Base-by-base conservation (phyloP, 2,113 vertebrate genomes). In the Istiophorus platypterus region DNA sequence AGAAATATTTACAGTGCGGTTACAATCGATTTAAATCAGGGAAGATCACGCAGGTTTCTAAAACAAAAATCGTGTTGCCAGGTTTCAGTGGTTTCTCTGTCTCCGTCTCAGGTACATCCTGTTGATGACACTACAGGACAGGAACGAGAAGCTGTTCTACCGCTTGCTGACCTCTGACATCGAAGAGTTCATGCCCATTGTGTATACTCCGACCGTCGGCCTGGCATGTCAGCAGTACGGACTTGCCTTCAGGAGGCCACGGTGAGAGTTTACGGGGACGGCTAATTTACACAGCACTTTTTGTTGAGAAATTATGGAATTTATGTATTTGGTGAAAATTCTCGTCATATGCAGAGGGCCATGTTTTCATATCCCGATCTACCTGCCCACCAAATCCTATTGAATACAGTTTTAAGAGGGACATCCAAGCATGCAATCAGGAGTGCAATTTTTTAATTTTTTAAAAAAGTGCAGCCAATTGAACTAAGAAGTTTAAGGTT, bases 71-170 rank as follows among this genome's bases (percentile, higher is more conserved):
- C 0, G 0, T 17, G 13, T 7, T 5, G 61, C 41, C 7, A 8
- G 31, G 20, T 51, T 2, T 45, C 57, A 15, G 29, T 29, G 26
- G 0, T 7, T 34, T 45, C 6, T 61, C 4, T 45, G 3, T 34
- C 9, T 87, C 26, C 24, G 13, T 72, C 45, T 80, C 85, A 99
- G 98, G 91, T 99, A 99, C 84, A 99, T 99, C 91, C 92, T 98
- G 76, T 95, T 99, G 75, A 99, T 99, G 98, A 98, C 98, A 0
- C 95, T 99, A 63, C 98, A 99, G 94, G 98, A 99, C 93, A 95
- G 98, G 82, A 99, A 99, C 0, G 98, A 99, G 93, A 99, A 99
- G 93, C 94, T 99, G 26, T 99, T 99, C 89, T 99, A 99, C 87
- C 96, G 98, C 10, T 85, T 99, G 89, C 92, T 99, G 85, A 99